These are phyloP conservation scores for Bradynema listronoti DNA, from an alignment of 1,140 invertebrate genomes.

Conservation along the genomic window DNA sequence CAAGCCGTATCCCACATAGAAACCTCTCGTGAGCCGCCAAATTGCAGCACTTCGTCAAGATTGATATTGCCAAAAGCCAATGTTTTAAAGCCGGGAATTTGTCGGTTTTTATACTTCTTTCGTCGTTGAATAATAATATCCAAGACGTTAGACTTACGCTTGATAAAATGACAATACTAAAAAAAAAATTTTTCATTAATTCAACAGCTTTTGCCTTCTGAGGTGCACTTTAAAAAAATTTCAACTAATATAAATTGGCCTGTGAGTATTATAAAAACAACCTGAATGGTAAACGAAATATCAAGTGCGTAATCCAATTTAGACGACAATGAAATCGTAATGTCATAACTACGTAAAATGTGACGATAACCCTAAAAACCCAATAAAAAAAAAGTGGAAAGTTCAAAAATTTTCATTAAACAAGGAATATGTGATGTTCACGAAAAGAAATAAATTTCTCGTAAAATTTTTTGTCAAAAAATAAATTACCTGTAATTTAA, in stretches of 20 bases:
- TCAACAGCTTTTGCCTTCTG: too few relatives aligned
- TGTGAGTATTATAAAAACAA: slow-evolving; percentile 8
- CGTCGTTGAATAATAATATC: slow-evolving; percentile 80
- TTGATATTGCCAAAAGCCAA: slow-evolving; percentile 88
- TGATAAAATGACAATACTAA: slow-evolving; percentile 75
- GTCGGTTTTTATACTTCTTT: slow-evolving; percentile 94
- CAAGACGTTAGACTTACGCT: slow-evolving; percentile 87
- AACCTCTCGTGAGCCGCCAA: slow-evolving; percentile 34
- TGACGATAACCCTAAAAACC: slow-evolving; percentile 35
- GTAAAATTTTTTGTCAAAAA: too few relatives aligned
- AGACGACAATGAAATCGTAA: slow-evolving; percentile 14
- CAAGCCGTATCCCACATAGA: slow-evolving; percentile 29
- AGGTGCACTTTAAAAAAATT: neutral
- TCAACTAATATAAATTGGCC: neutral
- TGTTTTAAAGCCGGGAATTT: slow-evolving; percentile 95
- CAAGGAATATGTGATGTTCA: too few relatives aligned
- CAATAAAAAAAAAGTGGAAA: slow-evolving; percentile 3
- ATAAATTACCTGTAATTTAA: slow-evolving; percentile 32
- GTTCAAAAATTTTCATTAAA: slow-evolving; percentile 13
- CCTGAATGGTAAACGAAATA: slow-evolving; percentile 39
- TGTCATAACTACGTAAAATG: slow-evolving; percentile 40
- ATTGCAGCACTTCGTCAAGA: slow-evolving; percentile 63
- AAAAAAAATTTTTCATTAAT: too few relatives aligned
- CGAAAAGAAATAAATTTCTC: too few relatives aligned
- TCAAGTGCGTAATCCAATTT: slow-evolving; percentile 33